Base-by-base conservation (phyloP, 1,140 invertebrate species). In the Caenorhabditis latens region DNA sequence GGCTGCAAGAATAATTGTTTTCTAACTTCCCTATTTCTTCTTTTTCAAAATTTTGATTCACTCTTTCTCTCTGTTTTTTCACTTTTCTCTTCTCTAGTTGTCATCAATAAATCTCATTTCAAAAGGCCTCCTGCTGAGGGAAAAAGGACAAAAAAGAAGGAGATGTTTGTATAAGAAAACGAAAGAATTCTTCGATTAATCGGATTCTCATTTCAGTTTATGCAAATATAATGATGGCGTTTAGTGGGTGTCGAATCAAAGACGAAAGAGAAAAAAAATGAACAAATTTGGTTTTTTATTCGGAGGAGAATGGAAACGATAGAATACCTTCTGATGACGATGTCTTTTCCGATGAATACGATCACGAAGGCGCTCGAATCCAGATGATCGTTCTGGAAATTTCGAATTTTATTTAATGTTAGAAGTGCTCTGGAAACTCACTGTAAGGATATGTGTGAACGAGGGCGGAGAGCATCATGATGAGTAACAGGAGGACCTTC, bases 291-390 rank as follows among this genome's bases (percentile, higher is more conserved):
- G 9, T 53, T 16, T 53, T 53, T 58, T 58, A 1, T 58, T 58
- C 13, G 14, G 6, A 24, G 9, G 11, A 63, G 8, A 14, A 32
- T 9, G 24, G 11, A 43, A 21, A 13, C 0, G 24, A 71, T 79
- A 4, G 5, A 46, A 71, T 79, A 79, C 71, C 46, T 79, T 79
- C n/a, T 79, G 71, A 50, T 79, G 71, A 50, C 71, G 71, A 79
- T 79, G 71, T 24, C 71, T 79, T n/a, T 79, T 79, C 21, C 71
- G 71, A 50, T 79, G 71, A 79, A 79, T 48, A 11, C 71, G 71
- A 79, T 79, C 71, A 79, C 71, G 71, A 79, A 79, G 71, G 40
- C 71, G 71, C 71, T 79, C 71, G 46, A 79, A 79, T 79, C 71
- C 71, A 11, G 71, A 79, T 79, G 71, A 79, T 79, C 71, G 6